These are phyloP conservation scores for Lampropteryx suffumata DNA, from an alignment of 2,888 invertebrate genomes.

Conservation along the genomic window DNA sequence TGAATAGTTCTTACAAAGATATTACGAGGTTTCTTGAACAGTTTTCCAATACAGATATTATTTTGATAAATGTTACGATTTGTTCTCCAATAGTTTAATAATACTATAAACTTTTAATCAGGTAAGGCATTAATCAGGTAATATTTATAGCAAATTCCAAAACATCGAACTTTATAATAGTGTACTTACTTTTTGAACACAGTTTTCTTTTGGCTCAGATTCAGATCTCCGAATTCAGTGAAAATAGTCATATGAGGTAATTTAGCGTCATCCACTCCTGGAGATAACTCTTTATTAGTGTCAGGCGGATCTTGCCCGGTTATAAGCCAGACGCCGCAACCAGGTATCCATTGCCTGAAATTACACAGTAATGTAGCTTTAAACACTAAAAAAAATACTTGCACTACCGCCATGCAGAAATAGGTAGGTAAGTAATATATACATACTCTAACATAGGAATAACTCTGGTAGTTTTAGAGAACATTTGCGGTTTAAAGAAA, in stretches of 20 bases:
- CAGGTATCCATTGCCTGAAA: constrained; percentile 86
- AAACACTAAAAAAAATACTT: no score
- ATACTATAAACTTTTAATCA: no score
- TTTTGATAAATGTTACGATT: no score
- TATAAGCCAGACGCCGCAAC: constrained; percentile 87
- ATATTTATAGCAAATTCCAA: no score
- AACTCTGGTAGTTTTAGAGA: constrained; percentile 82
- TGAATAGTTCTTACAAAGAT: no score
- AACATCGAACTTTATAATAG: no score
- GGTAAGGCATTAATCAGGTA: no score
- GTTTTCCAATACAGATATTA: no score
- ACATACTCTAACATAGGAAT: constrained; percentile 90
- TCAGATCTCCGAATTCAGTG: constrained; percentile 88
- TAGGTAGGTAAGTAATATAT: background rate
- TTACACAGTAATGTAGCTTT: constrained; percentile 5
- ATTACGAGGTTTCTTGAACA: no score
- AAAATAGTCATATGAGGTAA: constrained; percentile 86
- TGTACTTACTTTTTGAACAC: constrained; percentile 83
- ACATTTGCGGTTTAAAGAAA: constrained; percentile 86
- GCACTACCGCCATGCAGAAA: no score
- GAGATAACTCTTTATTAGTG: constrained; percentile 54
- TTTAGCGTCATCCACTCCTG: constrained; percentile 54
- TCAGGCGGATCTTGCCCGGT: constrained; percentile 77
- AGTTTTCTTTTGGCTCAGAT: constrained; percentile 83
- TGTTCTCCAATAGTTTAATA: no score